Percentiles rank a stretch among this genome's conserved stretches.
Evolutionary conservation across 2,797 vertebrate genomes (phyloP).

Genomic region (Myotis findleyi): DNA sequence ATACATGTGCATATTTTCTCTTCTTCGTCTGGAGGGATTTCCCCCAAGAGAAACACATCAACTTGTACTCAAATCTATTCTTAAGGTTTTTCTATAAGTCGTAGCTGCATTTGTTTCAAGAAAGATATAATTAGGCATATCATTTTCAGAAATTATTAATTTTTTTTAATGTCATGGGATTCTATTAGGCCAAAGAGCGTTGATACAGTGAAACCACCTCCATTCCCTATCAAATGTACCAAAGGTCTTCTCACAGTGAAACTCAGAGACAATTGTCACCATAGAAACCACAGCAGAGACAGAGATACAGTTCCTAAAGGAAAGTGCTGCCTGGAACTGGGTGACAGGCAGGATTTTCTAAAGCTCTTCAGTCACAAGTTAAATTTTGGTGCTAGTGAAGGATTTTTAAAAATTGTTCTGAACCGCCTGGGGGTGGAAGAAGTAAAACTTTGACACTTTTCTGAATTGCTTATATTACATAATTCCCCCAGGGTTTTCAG

Average conservation of each 20-base stretch:
- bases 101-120: not conserved
- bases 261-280: conserved; percentile 82
- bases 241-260: conserved; percentile 39
- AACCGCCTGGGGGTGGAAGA: conserved; percentile 36
- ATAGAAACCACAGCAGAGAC: conserved; percentile 85
- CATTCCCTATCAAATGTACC: not conserved
- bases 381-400: conserved; percentile 50
- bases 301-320: conserved; percentile 85
- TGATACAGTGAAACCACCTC: not conserved
- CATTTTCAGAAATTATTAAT: not conserved
- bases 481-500: conserved; percentile 54
- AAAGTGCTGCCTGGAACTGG: conserved; percentile 73
- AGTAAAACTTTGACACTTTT: conserved; percentile 35
- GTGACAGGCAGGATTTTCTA: conserved; percentile 81
- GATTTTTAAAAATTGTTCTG: conserved; percentile 60
- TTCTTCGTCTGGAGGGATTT: not conserved
- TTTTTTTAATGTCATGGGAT: conserved; percentile 8
- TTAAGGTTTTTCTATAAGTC: not conserved
- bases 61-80: not conserved
- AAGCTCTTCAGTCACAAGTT: conserved; percentile 59
- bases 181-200: conserved; percentile 47
- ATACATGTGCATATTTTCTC: not conserved
- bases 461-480: conserved; percentile 34
- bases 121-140: conserved; percentile 11
- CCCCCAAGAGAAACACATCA: not conserved